A percentile compares a stretch with the other conserved stretches of the same genome.
These are phyloP conservation scores for Pleuronectes platessa DNA, from an alignment of 2,113 vertebrate species.

Conservation along the genomic window DNA sequence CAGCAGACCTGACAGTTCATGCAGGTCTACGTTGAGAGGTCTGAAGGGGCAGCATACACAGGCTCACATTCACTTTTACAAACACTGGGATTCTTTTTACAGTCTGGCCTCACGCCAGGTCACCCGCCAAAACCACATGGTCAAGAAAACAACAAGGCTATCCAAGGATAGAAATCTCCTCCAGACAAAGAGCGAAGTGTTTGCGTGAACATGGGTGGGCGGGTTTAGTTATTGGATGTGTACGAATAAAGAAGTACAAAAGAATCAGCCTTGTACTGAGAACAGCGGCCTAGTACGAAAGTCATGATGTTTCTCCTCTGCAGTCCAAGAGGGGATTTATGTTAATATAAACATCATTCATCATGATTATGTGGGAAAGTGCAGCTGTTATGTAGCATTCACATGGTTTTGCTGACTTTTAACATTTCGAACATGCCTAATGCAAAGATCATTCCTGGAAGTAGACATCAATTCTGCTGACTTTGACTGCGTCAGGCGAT, in stretches of 20 bases:
- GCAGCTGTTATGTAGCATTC: constrained; percentile 32
- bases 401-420: constrained; percentile 24
- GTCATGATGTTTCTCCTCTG: constrained; percentile 25
- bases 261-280: constrained; percentile 35
- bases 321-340: constrained; percentile 34
- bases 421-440: constrained; percentile 21
- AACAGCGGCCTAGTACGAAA: constrained; percentile 9
- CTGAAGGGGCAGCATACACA: constrained; percentile 24
- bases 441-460: constrained; percentile 3
- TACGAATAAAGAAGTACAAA: constrained; percentile 62
- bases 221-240: constrained; percentile 47
- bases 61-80: constrained; percentile 49
- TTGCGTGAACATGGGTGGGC: constrained; percentile 48
- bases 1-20: constrained; percentile 49
- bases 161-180: constrained; percentile 54
- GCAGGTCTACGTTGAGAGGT: constrained; percentile 38
- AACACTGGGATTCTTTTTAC: constrained; percentile 69
- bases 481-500: constrained; percentile 6
- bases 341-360: constrained; percentile 34
- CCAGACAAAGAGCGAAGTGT: constrained; percentile 68
- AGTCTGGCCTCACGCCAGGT: constrained; percentile 66
- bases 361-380: constrained; percentile 45
- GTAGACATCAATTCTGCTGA: constrained; percentile 1
- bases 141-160: constrained; percentile 69
- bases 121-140: constrained; percentile 73